Percentiles rank a stretch among this genome's conserved stretches.
Evolutionary conservation across 2,888 invertebrate genomes (phyloP).

Genomic region (Melangyna quadrimaculata): DNA sequence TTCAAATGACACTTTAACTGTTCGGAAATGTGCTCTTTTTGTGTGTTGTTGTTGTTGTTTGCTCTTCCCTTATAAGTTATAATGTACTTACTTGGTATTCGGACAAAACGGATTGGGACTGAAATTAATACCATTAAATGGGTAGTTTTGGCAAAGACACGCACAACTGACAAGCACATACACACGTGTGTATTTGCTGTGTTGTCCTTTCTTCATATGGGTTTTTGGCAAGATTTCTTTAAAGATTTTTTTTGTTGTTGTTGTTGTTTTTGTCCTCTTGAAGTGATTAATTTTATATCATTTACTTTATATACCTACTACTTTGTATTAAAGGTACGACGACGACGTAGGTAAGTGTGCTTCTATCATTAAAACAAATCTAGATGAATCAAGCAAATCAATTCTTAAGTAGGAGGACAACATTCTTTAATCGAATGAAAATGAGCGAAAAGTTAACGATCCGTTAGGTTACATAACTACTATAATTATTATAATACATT

Average conservation of each 20-base stretch:
- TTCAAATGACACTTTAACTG: slow-evolving; percentile 71
- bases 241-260: background rate
- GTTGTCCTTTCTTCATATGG: background rate
- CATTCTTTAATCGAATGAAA: background rate
- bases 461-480: background rate
- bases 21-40: slow-evolving; percentile 68
- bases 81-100: slow-evolving; percentile 43
- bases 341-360: slow-evolving; percentile 9
- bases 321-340: no score
- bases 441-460: slow-evolving; percentile 38
- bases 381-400: slow-evolving; percentile 50
- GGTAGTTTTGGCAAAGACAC: slow-evolving; percentile 24
- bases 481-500: background rate
- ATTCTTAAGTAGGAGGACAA: slow-evolving; percentile 27
- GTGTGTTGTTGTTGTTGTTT: background rate
- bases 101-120: slow-evolving; percentile 70
- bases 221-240: background rate
- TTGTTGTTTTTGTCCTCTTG: slow-evolving; percentile 12
- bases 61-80: background rate
- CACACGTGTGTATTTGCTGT: background rate
- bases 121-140: slow-evolving; percentile 68
- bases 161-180: slow-evolving; percentile 27
- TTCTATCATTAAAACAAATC: slow-evolving; percentile 22
- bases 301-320: slow-evolving; percentile 16
- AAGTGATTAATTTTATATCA: slow-evolving; percentile 60